Evolutionary conservation across 2,113 vertebrate genomes (phyloP).

Genomic region (Morone saxatilis): DNA sequence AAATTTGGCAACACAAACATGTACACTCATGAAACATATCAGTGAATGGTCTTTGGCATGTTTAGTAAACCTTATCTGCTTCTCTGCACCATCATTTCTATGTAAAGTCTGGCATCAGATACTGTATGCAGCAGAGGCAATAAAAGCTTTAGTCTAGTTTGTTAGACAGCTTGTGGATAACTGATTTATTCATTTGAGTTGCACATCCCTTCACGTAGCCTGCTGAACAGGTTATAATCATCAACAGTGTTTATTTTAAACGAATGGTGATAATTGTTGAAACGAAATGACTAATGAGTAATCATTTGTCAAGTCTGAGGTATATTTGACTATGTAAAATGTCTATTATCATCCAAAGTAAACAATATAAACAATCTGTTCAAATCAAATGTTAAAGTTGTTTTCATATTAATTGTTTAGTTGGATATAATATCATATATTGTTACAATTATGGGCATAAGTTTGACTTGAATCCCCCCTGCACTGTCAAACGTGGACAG

Average conservation of each 20-base stretch:
- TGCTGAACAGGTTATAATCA: constrained; percentile 45
- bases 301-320: background rate
- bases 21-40: constrained; percentile 6
- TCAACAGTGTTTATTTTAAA: constrained; percentile 33
- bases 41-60: constrained; percentile 22
- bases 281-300: constrained; percentile 21
- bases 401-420: background rate
- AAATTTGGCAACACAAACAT: constrained; percentile 21
- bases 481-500: constrained; percentile 34
- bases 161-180: constrained; percentile 30
- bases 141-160: constrained; percentile 37
- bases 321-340: background rate
- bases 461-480: constrained; percentile 24
- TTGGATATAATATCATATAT: background rate
- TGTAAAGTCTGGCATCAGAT: constrained; percentile 19
- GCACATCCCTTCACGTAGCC: constrained; percentile 24
- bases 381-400: background rate
- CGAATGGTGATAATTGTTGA: constrained; percentile 29
- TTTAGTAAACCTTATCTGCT: constrained; percentile 30
- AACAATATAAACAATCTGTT: background rate
- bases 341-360: background rate
- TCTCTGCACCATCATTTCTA: constrained; percentile 19
- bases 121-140: background rate
- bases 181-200: constrained; percentile 39
- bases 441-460: constrained; percentile 5